These are phyloP conservation scores for Tapirus terrestris DNA, from an alignment of 2,113 vertebrate genomes.

Conservation along the genomic window DNA sequence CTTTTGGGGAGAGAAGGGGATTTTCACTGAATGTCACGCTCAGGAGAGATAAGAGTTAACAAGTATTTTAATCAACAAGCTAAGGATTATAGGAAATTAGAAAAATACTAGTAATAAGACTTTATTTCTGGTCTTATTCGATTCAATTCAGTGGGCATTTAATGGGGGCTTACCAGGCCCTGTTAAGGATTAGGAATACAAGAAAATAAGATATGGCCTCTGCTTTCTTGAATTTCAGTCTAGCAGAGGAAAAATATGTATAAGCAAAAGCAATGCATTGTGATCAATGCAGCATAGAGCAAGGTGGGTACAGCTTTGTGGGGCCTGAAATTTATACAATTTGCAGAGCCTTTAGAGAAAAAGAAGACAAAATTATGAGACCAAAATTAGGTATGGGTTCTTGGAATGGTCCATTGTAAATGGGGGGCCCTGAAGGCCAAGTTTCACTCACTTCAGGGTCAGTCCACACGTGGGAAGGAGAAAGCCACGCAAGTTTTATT, in stretches of 20 bases:
- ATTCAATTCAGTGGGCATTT: neutral
- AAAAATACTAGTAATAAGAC: neutral
- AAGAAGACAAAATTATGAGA: neutral
- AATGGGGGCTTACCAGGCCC: neutral
- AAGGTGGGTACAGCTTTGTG: neutral
- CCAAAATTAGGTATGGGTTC: neutral
- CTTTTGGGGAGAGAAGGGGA: neutral
- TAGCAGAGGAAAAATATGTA: neutral
- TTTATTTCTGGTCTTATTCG: constrained; percentile 3
- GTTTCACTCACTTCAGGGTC: neutral
- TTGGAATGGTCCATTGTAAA: neutral
- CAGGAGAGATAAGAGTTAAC: neutral
- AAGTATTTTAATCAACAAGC: constrained; percentile 24
- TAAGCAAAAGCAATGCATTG: neutral
- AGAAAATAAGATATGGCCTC: neutral
- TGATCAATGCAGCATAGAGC: neutral
- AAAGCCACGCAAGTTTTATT: neutral
- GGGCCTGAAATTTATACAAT: neutral
- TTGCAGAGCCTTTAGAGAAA: neutral
- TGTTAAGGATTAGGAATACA: neutral
- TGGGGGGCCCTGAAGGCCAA: neutral
- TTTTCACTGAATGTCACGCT: neutral
- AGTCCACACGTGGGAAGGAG: neutral
- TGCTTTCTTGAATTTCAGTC: neutral
- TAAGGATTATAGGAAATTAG: neutral